A percentile compares a stretch with the other conserved stretches of the same genome.
phyloP scores from a whole-genome alignment of 92 coral and sea anemone genomes.

The Siderastrea radians region DNA sequence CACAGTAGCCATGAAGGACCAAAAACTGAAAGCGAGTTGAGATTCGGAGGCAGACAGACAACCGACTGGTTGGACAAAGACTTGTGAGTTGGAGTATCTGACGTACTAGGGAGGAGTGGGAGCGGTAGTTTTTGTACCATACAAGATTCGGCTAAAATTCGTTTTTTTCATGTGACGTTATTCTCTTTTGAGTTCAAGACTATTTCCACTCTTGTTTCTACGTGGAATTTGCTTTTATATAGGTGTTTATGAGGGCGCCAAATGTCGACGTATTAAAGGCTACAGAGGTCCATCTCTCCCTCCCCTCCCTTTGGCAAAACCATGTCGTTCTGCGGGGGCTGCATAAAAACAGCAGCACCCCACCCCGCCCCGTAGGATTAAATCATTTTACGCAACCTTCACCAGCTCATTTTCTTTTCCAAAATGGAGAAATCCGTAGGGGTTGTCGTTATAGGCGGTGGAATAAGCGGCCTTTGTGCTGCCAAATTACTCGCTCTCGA shows the following conservation, averaged over 20 bases:
- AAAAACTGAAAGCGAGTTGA: background rate
- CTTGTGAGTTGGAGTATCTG: too few relatives aligned
- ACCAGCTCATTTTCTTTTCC: background rate
- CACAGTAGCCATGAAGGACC: background rate
- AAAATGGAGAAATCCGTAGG: conserved; percentile 48
- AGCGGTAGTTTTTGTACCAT: background rate
- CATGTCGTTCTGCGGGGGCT: too few relatives aligned
- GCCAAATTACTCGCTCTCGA: conserved; percentile 81
- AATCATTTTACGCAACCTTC: too few relatives aligned
- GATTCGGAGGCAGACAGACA: background rate
- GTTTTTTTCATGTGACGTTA: background rate
- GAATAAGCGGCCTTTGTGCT: conserved; percentile 97
- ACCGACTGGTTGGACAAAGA: background rate
- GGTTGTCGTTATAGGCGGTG: conserved; percentile 95
- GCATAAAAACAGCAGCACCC: background rate
- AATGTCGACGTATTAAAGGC: too few relatives aligned
- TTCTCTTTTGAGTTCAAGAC: too few relatives aligned
- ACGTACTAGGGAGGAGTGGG: background rate
- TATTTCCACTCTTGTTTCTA: too few relatives aligned
- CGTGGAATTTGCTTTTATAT: too few relatives aligned
- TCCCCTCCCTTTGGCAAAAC: too few relatives aligned
- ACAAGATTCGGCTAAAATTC: background rate
- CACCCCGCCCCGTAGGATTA: background rate
- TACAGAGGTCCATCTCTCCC: too few relatives aligned
- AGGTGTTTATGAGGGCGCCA: too few relatives aligned